Conservation (phyloP, 2,113 vertebrate species). For the Rhizomys pruinosus region DNA sequence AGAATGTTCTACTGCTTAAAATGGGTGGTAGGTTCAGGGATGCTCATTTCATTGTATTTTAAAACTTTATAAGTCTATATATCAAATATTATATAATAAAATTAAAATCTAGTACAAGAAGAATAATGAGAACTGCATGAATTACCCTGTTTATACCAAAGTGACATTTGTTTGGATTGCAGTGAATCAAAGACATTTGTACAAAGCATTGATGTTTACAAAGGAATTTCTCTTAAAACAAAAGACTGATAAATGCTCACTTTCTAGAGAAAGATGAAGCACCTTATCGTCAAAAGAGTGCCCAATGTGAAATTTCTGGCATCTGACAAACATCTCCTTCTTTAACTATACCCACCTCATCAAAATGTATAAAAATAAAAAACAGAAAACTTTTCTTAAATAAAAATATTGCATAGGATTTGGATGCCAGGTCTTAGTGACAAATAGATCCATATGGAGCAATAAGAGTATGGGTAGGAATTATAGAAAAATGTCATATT, state of each 20-base stretch:
- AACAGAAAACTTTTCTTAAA: not conserved
- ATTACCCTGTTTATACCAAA: not conserved
- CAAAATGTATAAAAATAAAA: not conserved
- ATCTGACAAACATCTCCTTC: not conserved
- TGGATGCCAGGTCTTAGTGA: not conserved
- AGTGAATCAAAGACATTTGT: not conserved
- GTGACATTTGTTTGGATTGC: not conserved
- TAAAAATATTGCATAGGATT: not conserved
- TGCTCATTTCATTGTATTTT: conserved; percentile 2
- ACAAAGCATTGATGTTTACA: not conserved
- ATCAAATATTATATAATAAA: not conserved
- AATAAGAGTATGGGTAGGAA: not conserved
- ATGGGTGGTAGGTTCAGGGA: not conserved
- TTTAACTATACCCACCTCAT: not conserved
- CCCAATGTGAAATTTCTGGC: not conserved
- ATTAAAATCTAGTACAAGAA: not conserved
- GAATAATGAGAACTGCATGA: not conserved
- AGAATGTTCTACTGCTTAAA: not conserved
- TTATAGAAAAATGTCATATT: not conserved
- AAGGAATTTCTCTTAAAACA: not conserved
- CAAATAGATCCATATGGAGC: not conserved
- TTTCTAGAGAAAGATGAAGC: not conserved
- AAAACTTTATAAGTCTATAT: not conserved
- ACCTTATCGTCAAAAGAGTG: not conserved
- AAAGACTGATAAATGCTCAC: not conserved